Evolutionary conservation across 2,888 invertebrate species (phyloP).

Genomic region (Xylocampa areola): DNA sequence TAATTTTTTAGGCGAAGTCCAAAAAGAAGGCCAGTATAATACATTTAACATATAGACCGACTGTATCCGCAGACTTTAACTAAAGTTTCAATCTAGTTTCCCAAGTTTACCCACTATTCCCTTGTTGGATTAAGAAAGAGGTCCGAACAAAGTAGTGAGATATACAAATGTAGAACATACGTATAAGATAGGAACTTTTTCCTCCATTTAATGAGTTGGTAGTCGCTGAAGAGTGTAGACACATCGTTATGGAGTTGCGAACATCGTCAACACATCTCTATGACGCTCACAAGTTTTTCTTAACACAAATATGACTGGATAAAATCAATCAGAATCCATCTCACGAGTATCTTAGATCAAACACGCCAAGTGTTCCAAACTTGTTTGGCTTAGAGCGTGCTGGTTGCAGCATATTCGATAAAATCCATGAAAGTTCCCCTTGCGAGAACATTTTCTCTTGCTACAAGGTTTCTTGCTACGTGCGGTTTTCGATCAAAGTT

Average conservation of each 20-base stretch:
- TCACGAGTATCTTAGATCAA: constrained; percentile 77
- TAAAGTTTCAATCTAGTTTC: constrained; percentile 48
- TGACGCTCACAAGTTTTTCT: constrained; percentile 63
- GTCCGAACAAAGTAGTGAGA: constrained; percentile 47
- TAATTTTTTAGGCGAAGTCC: no score
- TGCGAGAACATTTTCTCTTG: constrained; percentile 75
- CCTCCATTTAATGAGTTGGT: constrained; percentile 45
- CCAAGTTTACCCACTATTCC: constrained; percentile 49
- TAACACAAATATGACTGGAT: constrained; percentile 74
- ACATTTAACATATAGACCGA: constrained; percentile 33
- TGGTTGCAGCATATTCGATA: constrained; percentile 81
- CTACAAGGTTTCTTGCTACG: constrained; percentile 76
- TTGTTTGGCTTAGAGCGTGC: constrained; percentile 76
- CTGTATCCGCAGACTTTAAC: constrained; percentile 30
- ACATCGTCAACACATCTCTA: constrained; percentile 41
- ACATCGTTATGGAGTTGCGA: constrained; percentile 50
- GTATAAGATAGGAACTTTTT: constrained; percentile 39
- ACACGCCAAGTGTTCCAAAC: constrained; percentile 75
- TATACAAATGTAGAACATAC: constrained; percentile 47
- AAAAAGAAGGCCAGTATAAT: constrained; percentile 35
- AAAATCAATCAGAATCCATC: constrained; percentile 84
- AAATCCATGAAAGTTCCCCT: constrained; percentile 77
- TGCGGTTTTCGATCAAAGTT: constrained; percentile 87
- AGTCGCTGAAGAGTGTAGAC: constrained; percentile 45
- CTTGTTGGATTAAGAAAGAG: constrained; percentile 51